Evolutionary conservation across 2,888 invertebrate species (phyloP), one percentile per base, ranked within the genome.

Genomic region (Himalopsyche japonica): DNA sequence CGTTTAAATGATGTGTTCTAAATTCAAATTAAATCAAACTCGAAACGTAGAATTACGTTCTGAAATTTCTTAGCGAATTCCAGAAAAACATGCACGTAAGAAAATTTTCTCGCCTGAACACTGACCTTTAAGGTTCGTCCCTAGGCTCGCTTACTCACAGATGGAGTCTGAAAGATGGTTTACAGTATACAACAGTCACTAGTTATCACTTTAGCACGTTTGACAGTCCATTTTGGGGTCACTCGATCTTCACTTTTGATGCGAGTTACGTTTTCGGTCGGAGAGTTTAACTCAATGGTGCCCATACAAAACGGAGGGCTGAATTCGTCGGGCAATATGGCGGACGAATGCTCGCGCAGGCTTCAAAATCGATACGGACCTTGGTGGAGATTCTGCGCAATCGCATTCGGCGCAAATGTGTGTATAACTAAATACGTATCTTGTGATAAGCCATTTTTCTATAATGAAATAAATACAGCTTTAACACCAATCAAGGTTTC

Each of bases 301-400:
- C 84, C 77, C 70, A 70, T 49, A 82, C 82, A 27, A 57, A 80
- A 76, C 37, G 76, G 83, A 85, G 83, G 83, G 47, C 83, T 78
- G 79, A 79, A 79, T 81, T 57, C 76, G 79, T 32, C 80, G 49
- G 77, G 76, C 78, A 81, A 64, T 83, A 78, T 77, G 82, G 77
- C 30, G 76, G 70, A 7, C 32, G 70, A 37, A 7, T 84, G 85
- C 85, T 82, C 85, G 82, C 85, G 85, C 82, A 47, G 57, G 77
- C 20, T 43, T 43, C 27, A 43, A 34, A 78, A 82, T 82, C 82
- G 82, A 82, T 82, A 82, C 70, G 48, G 47, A 76, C 80, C 76
- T 76, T 48, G 30, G 76, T 27, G 48, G 20, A 30, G 27, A 27
- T 15, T 18, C 77, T 76, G 78, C 78, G 57, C 78, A 34, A 8